A percentile compares a stretch with the other conserved stretches of the same genome.
Conservation (phyloP, 1,140 invertebrate species). For the Megathymus violae region DNA sequence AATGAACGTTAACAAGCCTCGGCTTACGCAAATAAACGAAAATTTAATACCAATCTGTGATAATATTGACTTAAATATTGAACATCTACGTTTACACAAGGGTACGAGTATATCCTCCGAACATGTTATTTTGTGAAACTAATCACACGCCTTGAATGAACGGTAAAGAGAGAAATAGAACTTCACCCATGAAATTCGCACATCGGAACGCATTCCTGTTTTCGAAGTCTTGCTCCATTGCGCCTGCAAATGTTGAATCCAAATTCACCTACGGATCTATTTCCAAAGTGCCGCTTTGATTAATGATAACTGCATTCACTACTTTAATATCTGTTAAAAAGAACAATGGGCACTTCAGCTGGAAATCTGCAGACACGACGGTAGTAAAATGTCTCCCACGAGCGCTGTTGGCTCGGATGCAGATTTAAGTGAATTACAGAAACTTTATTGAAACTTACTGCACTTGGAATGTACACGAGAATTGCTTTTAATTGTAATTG, state of each 20-base stretch:
- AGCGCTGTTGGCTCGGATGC: conserved; percentile 2
- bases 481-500: conserved; percentile 16
- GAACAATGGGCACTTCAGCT: not conserved
- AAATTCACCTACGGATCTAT: no score
- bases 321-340: not conserved
- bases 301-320: not conserved
- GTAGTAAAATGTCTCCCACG: not conserved
- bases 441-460: conserved; percentile 18
- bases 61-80: not conserved
- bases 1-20: conserved; percentile 18
- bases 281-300: no score
- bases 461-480: conserved; percentile 8
- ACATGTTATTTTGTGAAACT: not conserved
- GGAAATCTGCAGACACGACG: not conserved
- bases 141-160: not conserved
- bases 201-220: no score
- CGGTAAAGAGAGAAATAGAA: no score
- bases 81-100: not conserved
- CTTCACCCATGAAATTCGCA: no score
- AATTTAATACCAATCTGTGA: conserved; percentile 20
- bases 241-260: no score
- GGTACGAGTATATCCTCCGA: not conserved
- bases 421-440: conserved; percentile 13
- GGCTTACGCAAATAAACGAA: conserved; percentile 17
- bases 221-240: no score